Conservation (phyloP, 2,797 vertebrate species). For the Hephaestus fuliginosus region DNA sequence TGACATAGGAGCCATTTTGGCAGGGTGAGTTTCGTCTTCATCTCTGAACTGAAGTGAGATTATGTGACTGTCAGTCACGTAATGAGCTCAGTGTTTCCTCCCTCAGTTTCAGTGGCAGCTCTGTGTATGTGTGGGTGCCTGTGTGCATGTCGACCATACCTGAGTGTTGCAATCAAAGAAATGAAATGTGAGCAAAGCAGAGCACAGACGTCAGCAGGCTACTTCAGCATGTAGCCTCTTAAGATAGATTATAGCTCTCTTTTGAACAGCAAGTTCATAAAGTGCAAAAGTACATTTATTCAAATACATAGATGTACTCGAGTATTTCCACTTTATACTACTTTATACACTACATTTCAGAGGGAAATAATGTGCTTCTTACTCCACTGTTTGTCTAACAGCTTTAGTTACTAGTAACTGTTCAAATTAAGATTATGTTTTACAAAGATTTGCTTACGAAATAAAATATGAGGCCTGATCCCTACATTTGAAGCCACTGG, state of each 20-base stretch:
- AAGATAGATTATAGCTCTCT: background rate
- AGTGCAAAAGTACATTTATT: background rate
- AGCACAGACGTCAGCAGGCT: background rate
- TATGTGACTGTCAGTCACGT: background rate
- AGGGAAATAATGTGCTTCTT: too few species aligned
- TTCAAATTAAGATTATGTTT: background rate
- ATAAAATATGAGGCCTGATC: too few species aligned
- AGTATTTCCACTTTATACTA: too few species aligned
- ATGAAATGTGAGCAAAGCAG: background rate
- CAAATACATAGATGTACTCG: background rate
- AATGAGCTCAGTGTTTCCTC: background rate
- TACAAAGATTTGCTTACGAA: too few species aligned
- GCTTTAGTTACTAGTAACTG: background rate
- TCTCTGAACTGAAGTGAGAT: background rate
- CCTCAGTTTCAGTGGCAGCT: background rate
- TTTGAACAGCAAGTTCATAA: background rate
- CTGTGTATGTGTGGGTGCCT: background rate
- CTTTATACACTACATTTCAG: background rate
- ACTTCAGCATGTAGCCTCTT: slow-evolving; percentile 10
- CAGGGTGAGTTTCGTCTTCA: slow-evolving; percentile 88
- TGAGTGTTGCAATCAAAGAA: background rate
- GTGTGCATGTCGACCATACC: background rate
- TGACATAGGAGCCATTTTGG: slow-evolving; percentile 91
- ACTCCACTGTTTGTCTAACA: background rate
- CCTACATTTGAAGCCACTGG: too few species aligned